Conservation (phyloP, 2,888 invertebrate species). For the Drosophila lutescens region DNA sequence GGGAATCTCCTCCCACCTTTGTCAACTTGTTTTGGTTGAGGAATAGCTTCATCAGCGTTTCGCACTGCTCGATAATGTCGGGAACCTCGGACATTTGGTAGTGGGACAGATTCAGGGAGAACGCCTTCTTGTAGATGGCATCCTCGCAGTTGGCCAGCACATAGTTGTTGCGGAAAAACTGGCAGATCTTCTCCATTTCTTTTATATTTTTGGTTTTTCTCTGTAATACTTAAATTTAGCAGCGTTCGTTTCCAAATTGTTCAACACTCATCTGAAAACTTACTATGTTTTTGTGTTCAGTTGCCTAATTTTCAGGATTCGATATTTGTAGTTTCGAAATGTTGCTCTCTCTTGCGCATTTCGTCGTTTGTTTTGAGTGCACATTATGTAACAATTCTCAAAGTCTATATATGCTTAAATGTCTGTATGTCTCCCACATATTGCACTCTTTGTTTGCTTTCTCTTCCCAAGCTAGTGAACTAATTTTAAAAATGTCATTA, state of each 20-base stretch:
- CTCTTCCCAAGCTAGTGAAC: constrained; percentile 36
- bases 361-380: constrained; percentile 29
- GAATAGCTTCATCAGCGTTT: constrained; percentile 87
- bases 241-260: background rate
- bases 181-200: constrained; percentile 87
- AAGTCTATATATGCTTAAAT: constrained; percentile 16
- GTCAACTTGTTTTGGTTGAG: constrained; percentile 88
- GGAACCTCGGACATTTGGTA: constrained; percentile 88
- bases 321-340: constrained; percentile 8
- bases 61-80: constrained; percentile 86
- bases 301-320: background rate
- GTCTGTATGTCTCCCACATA: background rate
- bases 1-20: constrained; percentile 82
- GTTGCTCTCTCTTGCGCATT: constrained; percentile 4
- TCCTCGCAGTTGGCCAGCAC: constrained; percentile 88
- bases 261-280: constrained; percentile 14
- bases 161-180: constrained; percentile 89
- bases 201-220: background rate
- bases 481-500: constrained; percentile 45
- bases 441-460: constrained; percentile 28
- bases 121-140: constrained; percentile 86
- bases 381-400: constrained; percentile 28
- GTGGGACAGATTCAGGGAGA: constrained; percentile 87
- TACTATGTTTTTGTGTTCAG: constrained; percentile 4
- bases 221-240: constrained; percentile 19